Evolutionary conservation across 2,797 vertebrate genomes (phyloP).

Genomic region (Tokudaia tokunoshimensis): DNA sequence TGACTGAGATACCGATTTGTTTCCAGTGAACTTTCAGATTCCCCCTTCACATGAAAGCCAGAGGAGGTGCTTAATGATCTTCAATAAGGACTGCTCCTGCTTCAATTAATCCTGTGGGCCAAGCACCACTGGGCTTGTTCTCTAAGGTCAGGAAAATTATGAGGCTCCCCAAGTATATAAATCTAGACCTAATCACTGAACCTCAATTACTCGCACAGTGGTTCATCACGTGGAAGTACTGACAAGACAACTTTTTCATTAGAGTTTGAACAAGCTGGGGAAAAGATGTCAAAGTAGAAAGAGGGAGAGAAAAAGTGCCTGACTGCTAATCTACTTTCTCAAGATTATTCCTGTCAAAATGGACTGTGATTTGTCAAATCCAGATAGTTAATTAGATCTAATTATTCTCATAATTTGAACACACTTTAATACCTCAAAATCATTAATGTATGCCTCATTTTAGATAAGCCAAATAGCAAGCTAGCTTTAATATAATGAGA

Average conservation of each 20-base stretch:
- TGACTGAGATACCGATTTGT: constrained; percentile 33
- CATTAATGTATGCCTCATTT: constrained; percentile 45
- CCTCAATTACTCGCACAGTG: constrained; percentile 12
- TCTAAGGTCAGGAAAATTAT: constrained; percentile 66
- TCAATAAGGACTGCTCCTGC: constrained; percentile 32
- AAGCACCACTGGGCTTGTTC: constrained; percentile 17
- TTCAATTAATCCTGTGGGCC: constrained; percentile 65
- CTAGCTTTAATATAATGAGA: neutral
- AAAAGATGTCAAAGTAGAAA: neutral
- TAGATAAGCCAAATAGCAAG: constrained; percentile 45
- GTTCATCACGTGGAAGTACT: constrained; percentile 15
- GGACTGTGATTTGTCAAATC: neutral
- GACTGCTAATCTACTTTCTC: neutral
- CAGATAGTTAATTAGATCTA: neutral
- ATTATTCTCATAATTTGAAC: constrained; percentile 23
- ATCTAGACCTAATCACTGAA: constrained; percentile 72
- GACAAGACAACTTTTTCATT: constrained; percentile 48
- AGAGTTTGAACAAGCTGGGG: neutral
- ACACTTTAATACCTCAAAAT: constrained; percentile 27
- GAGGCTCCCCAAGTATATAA: constrained; percentile 64
- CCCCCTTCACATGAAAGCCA: constrained; percentile 60
- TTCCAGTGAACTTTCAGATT: constrained; percentile 26
- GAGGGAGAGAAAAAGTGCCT: neutral
- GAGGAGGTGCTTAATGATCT: constrained; percentile 68
- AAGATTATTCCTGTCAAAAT: neutral